Evolutionary conservation across 2,888 invertebrate genomes (phyloP), one percentile per base, ranked within the genome.

Genomic region (Crossocerus cetratus): DNA sequence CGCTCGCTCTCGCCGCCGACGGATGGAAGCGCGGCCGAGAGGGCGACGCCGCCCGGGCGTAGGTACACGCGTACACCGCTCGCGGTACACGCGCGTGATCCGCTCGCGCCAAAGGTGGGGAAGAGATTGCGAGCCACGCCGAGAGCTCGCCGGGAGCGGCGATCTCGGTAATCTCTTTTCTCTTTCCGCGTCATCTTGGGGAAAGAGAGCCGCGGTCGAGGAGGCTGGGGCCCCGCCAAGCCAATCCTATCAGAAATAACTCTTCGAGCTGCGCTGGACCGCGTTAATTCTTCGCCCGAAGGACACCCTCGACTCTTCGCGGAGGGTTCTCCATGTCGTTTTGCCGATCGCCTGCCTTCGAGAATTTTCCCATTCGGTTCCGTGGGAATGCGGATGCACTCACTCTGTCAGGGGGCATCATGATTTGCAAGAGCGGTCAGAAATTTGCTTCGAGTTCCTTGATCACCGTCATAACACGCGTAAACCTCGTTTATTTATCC

Each of bases 1-100:
- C n/a, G n/a, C n/a, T 32, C 8, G 5, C 32, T 21, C 49, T 42
- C 66, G 56, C 55, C 65, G 62, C 22, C 23, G 62, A 65, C 60
- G 63, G 66, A 67, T 73, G 63, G 56, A 73, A 65, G 71, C 43
- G 59, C 72, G 49, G n/a, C n/a, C 69, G 63, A 56, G 57, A 45
- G 68, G 66, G 11, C 32, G 32, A 60, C 20, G 21, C 20, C 14
- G 11, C 16, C 8, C 58, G n/a, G 23, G 42, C 58, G 32, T 3
- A 18, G 14, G 18, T 32, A 43, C 44, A 43, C 43, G 32, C 43
- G 13, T 59, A 65, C 56, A 71, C 22, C 22, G 66, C 43, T 45
- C 16, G 13, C 56, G 32, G 32, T 32, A 8, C 32, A 64, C 20
- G 61, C 43, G 61, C 43, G 16, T 23, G 32, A 13, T 2, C 3